Evolutionary conservation across 2,113 vertebrate species (phyloP).

Genomic region (Nycticryphes semicollaris): DNA sequence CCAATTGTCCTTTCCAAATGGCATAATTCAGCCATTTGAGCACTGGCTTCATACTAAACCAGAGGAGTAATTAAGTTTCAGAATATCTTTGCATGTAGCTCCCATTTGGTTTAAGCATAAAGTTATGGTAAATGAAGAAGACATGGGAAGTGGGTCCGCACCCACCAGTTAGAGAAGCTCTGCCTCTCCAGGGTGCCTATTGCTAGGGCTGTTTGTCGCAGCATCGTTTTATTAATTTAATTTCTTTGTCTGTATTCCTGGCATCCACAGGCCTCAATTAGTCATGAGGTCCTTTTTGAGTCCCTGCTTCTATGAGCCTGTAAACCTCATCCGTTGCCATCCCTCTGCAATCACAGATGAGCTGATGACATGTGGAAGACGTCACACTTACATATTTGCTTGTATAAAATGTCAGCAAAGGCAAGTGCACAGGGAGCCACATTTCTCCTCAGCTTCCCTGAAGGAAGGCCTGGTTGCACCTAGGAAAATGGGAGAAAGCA

Average conservation of each 20-base stretch:
- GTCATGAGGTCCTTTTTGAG: neutral
- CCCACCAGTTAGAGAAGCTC: neutral
- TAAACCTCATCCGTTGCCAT: neutral
- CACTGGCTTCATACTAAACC: neutral
- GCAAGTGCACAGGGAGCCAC: neutral
- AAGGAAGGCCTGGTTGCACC: neutral
- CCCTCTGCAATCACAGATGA: neutral
- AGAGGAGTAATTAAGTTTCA: conserved; percentile 57
- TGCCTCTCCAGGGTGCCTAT: neutral
- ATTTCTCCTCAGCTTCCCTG: neutral
- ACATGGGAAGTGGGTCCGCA: neutral
- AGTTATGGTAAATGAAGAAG: neutral
- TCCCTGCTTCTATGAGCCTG: neutral
- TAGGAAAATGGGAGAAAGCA: neutral
- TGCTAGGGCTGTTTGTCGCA: neutral
- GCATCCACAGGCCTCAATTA: neutral
- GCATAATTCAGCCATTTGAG: conserved; percentile 4
- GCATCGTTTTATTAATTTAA: neutral
- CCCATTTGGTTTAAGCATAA: neutral
- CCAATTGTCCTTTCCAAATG: conserved; percentile 46
- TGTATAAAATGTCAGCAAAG: neutral
- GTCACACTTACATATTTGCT: neutral
- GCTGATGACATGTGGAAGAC: neutral
- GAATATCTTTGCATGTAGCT: conserved; percentile 9
- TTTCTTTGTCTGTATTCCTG: neutral